A percentile compares a stretch with the other conserved stretches of the same genome.
Evolutionary conservation across 2,113 vertebrate species (phyloP).

Genomic region (Hippopotamus amphibius): DNA sequence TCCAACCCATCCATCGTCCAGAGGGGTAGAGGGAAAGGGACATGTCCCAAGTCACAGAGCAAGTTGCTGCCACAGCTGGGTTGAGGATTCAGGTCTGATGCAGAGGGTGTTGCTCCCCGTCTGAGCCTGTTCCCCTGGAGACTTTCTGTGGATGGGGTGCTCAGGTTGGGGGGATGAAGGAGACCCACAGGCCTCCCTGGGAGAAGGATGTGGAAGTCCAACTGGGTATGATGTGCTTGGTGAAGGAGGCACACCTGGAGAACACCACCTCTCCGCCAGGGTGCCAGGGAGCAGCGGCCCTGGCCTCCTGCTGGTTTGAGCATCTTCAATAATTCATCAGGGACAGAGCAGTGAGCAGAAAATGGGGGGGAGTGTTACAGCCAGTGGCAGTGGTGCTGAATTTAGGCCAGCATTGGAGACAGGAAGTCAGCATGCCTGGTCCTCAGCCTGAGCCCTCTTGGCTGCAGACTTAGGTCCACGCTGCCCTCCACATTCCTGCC

Average conservation of each 20-base stretch:
- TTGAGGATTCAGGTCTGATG: background rate
- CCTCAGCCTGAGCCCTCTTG: too few species aligned
- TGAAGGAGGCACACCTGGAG: background rate
- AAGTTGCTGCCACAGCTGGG: background rate
- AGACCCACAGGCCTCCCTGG: background rate
- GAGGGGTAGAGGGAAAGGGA: background rate
- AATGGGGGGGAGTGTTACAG: background rate
- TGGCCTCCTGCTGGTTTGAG: background rate
- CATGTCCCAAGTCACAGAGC: background rate
- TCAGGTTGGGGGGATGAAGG: background rate
- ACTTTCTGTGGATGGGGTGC: background rate
- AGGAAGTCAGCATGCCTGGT: background rate
- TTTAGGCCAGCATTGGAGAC: background rate
- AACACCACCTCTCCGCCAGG: background rate
- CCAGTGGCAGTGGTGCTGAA: background rate
- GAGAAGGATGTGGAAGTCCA: background rate
- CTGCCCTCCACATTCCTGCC: background rate
- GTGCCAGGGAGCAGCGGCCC: background rate
- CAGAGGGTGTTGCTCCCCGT: background rate
- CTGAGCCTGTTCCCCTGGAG: background rate
- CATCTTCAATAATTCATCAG: slow-evolving; percentile 40
- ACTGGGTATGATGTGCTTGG: fast-evolving
- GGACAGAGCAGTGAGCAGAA: background rate
- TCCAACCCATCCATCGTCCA: background rate
- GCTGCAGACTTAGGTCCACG: background rate